Conservation (phyloP, 2,888 invertebrate genomes). For the Drosophila percnosoma region DNA sequence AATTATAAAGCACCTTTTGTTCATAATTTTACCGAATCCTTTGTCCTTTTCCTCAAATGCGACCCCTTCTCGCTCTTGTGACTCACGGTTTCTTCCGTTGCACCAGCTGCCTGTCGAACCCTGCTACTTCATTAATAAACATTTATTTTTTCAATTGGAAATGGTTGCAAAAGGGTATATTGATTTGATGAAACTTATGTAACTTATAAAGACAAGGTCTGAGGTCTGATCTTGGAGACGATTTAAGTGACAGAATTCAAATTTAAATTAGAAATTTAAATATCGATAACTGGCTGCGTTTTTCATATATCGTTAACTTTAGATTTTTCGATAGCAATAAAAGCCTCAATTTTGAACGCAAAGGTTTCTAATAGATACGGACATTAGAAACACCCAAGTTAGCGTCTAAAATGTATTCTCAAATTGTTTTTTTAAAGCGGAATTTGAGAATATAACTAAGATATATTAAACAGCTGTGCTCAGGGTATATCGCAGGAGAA, state of each 20-base stretch:
- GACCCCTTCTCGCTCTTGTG: neutral
- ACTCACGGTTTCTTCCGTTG: neutral
- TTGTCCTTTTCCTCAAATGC: conserved; percentile 5
- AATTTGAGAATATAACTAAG: neutral
- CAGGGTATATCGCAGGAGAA: neutral
- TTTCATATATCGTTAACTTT: neutral
- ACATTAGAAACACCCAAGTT: neutral
- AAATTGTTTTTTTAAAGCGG: neutral
- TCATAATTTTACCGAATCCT: conserved; percentile 50
- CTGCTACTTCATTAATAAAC: conserved; percentile 48
- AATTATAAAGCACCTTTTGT: conserved; percentile 71
- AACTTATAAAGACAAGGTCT: neutral
- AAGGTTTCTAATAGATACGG: neutral
- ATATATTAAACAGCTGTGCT: too few relatives aligned
- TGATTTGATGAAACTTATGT: neutral
- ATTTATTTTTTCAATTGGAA: conserved; percentile 4
- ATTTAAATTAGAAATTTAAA: too few relatives aligned
- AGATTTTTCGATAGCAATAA: neutral
- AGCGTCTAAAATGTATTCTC: neutral
- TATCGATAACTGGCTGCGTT: neutral
- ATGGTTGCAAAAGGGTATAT: neutral
- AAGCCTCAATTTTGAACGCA: neutral
- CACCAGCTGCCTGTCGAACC: conserved; percentile 23
- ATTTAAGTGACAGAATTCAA: too few relatives aligned
- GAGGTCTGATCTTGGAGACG: neutral